These are phyloP conservation scores for Dorcus parallelipipedus DNA, from an alignment of 2,888 invertebrate species.

Conservation along the genomic window DNA sequence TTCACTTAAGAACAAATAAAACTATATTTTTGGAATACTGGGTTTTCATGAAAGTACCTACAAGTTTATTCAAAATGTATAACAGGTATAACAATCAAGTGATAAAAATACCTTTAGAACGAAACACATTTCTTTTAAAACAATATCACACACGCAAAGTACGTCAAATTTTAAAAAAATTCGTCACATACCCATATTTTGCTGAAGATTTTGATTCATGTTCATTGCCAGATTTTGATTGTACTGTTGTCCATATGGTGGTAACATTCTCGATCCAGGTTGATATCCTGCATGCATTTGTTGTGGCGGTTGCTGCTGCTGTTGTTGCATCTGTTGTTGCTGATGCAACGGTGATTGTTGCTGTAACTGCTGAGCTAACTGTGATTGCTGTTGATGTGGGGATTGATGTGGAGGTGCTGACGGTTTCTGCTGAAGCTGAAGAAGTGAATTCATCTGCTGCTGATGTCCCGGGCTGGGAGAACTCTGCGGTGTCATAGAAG, in stretches of 20 bases:
- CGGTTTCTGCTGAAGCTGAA: constrained; percentile 23
- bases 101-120: too few species aligned
- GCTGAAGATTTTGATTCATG: constrained; percentile 24
- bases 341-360: constrained; percentile 27
- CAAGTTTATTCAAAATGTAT: too few species aligned
- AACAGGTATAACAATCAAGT: too few species aligned
- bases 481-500: constrained; percentile 34
- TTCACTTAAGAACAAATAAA: too few species aligned
- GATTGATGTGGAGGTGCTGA: constrained; percentile 24
- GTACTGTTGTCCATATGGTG: constrained; percentile 45
- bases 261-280: constrained; percentile 42
- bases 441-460: constrained; percentile 31
- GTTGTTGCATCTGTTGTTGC: constrained; percentile 39
- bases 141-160: not conserved
- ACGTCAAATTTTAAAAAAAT: not conserved
- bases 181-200: constrained; percentile 10
- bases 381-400: constrained; percentile 30
- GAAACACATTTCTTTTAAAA: not conserved
- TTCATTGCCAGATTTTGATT: constrained; percentile 32
- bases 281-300: constrained; percentile 36
- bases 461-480: constrained; percentile 40
- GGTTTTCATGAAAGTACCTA: too few species aligned
- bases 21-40: too few species aligned
- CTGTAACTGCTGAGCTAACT: constrained; percentile 37
- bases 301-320: constrained; percentile 44